Base-by-base conservation (phyloP, 2,888 invertebrate species). In the Ormia ochracea region DNA sequence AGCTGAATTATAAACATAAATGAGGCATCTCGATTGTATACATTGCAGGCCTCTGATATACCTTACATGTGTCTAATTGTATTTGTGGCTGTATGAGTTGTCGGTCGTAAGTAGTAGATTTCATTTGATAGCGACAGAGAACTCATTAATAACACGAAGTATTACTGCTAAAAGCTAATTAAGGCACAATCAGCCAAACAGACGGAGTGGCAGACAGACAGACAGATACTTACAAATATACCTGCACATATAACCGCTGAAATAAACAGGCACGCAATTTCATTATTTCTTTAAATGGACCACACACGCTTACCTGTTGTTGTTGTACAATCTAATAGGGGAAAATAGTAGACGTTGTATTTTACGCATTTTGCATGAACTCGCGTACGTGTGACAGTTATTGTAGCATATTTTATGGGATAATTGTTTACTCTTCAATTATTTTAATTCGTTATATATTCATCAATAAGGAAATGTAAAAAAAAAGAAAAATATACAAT, bases 101-200 rank as follows among this genome's bases (percentile, higher is more conserved):
- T 45, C 12, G 45, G n/a, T n/a, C n/a, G n/a, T n/a, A n/a, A n/a
- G 66, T 69, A 58, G 72, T 77, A 77, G 80, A 80, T 80, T 63
- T 56, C 17, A 31, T 77, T 41, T 77, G 80, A 80, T 80, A 80
- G 68, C 68, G 72, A 68, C 72, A 63, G 48, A 76, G 72, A 72
- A 72, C 77, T 68, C 80, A 80, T 80, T 80, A 80, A 77, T 80
- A 77, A 80, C 80, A 80, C 80, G 66, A 80, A 80, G 73, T 80
- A 80, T 80, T 77, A 77, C 80, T 76, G 77, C 76, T 73, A 68
- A 77, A 80, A 73, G 48, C 77, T 72, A 80, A 80, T 80, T 80
- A 80, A 74, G 48, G 77, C 80, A 77, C 80, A 77, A 68, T 31
- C 68, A 48, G 61, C 59, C 36, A 43, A 38, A 52, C 65, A 9